Evolutionary conservation across 2,888 invertebrate genomes (phyloP), one percentile per base, ranked within the genome.

Genomic region (Chymomyza fuscimana): DNA sequence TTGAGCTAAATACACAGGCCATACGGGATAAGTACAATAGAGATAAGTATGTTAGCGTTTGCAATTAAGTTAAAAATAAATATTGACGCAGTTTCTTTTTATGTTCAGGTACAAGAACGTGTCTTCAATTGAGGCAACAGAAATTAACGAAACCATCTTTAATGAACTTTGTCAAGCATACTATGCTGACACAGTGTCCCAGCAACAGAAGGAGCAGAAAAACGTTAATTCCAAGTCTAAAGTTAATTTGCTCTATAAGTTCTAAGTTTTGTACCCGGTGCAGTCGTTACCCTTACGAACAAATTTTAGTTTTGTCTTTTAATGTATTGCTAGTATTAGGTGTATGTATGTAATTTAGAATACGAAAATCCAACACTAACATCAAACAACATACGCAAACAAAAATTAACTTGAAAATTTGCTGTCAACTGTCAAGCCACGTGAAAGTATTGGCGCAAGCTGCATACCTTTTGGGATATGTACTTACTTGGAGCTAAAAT

Each of bases 21-120:
- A 96, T 98, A 77, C 94, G 95, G 78, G 97, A 98, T 89, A 98
- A 98, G 92, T 98, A 97, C 93, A 96, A 95, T 91, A 93, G 92
- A 80, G 94, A 93, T 90, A 96, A 96, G 94, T 96, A 86, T 92
- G 93, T 92, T 16, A 0, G 6, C 1, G 1, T 19, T 32, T 0
- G 1, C 40, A 5, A 6, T 22, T 6, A 0, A 16, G 2, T 16
- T 59, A 2, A 10, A 10, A 1, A 16, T 3, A n/a, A 50, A 19
- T 12, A 12, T 36, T 19, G 22, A 52, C 22, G 19, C 51, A 16
- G 15, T 12, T 1, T 61, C 65, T 56, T 50, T 10, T 54, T 22
- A 56, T 68, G 69, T 61, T 54, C 59, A 92, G 92, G 81, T 90
- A 88, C 72, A 84, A 88, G 76, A 82, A 90, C 72, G 91, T 91